These are phyloP conservation scores for Dromas ardeola DNA, from an alignment of 2,113 vertebrate genomes.

Conservation along the genomic window DNA sequence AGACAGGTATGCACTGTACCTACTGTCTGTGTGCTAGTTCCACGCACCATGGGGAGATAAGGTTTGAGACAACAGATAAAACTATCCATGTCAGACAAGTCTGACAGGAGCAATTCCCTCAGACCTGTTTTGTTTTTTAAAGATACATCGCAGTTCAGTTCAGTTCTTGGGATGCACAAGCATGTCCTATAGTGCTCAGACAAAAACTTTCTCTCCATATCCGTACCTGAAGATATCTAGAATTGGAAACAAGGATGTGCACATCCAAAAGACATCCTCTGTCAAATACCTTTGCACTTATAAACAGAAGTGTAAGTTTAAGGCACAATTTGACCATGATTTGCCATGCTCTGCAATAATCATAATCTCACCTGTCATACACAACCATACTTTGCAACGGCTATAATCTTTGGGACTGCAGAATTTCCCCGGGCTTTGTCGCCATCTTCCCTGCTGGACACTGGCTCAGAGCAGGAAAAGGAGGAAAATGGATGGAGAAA, in stretches of 20 bases:
- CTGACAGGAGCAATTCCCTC: not conserved
- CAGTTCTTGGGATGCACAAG: not conserved
- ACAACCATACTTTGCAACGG: not conserved
- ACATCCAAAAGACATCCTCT: not conserved
- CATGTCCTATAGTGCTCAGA: not conserved
- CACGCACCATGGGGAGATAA: not conserved
- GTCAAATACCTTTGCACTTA: not conserved
- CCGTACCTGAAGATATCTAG: not conserved
- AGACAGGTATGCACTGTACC: not conserved
- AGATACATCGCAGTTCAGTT: not conserved
- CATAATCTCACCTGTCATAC: not conserved
- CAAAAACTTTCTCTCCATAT: not conserved
- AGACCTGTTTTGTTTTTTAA: not conserved
- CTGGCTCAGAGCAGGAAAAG: not conserved
- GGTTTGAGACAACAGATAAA: not conserved
- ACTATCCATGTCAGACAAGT: not conserved
- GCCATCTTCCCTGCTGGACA: not conserved
- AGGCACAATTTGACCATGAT: not conserved
- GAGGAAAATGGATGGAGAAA: not conserved
- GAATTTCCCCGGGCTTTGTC: not conserved
- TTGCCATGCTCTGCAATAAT: not conserved
- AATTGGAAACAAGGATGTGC: not conserved
- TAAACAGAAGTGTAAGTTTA: not conserved
- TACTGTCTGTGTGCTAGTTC: not conserved
- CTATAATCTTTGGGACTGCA: not conserved